Conservation (phyloP, 2,888 invertebrate genomes). For the Drosophila mimetica region DNA sequence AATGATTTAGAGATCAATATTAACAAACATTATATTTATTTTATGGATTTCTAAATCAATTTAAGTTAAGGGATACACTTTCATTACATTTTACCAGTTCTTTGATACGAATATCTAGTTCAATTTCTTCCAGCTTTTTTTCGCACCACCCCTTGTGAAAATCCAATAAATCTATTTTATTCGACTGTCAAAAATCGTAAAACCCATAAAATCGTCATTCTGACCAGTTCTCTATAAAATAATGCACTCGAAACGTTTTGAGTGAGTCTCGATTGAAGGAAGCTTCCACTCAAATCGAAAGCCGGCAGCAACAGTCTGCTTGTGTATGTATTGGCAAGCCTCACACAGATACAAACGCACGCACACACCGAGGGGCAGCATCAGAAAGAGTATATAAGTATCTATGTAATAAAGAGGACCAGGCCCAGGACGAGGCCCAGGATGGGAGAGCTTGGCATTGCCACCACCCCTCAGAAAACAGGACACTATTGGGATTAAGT, state of each 20-base stretch:
- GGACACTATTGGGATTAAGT: conserved; percentile 76
- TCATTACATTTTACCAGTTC: not conserved
- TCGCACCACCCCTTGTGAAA: not conserved
- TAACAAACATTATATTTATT: too few species aligned
- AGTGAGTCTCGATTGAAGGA: conserved; percentile 1
- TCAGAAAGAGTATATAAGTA: conserved; percentile 58
- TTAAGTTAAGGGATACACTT: not conserved
- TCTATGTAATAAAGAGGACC: conserved; percentile 65
- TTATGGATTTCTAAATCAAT: too few species aligned
- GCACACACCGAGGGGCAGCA: conserved; percentile 14
- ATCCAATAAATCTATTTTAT: conserved; percentile 3
- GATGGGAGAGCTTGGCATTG: conserved; percentile 42
- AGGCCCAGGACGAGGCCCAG: conserved; percentile 20
- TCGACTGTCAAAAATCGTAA: not conserved
- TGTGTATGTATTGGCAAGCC: conserved; percentile 33
- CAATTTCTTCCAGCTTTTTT: not conserved
- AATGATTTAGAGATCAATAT: too few species aligned
- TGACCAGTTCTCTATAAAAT: not conserved
- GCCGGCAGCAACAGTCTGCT: conserved; percentile 79
- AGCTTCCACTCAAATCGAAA: conserved; percentile 62
- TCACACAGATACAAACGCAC: conserved; percentile 11
- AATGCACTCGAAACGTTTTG: conserved; percentile 47
- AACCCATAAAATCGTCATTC: not conserved
- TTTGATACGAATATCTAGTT: not conserved
- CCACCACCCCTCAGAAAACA: conserved; percentile 61